Evolutionary conservation across 2,113 vertebrate species (phyloP).

Genomic region (Smithornis capensis): DNA sequence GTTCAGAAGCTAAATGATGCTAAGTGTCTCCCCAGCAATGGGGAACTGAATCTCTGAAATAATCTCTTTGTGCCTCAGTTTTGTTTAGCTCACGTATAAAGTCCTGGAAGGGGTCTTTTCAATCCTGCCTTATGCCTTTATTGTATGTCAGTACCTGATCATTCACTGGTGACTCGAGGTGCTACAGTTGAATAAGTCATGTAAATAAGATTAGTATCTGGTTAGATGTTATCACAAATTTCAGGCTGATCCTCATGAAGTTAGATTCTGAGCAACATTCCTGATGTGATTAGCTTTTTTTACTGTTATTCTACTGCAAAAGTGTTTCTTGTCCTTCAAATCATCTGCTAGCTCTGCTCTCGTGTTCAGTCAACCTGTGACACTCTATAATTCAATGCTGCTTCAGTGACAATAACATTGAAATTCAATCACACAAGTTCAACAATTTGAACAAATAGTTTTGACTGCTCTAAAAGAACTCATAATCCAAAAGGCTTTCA

Average conservation of each 20-base stretch:
- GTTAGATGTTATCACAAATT: neutral
- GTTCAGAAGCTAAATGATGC: neutral
- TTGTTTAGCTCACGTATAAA: neutral
- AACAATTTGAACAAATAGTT: conserved; percentile 20
- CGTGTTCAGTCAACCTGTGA: neutral
- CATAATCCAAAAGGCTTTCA: neutral
- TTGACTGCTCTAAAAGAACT: neutral
- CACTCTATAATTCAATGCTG: neutral
- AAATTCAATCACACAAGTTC: neutral
- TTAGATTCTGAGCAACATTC: neutral
- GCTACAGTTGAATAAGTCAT: neutral
- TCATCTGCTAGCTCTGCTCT: neutral
- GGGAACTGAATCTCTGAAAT: neutral
- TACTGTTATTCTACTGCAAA: neutral
- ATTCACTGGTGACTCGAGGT: neutral
- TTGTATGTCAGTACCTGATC: neutral
- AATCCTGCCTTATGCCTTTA: neutral
- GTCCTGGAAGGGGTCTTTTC: neutral
- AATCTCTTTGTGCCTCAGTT: neutral
- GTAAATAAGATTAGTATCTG: neutral
- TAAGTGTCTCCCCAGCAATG: neutral
- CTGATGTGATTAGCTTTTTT: neutral
- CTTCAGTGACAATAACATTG: neutral
- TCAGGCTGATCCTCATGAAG: neutral
- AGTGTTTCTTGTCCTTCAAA: neutral